phyloP scores from a whole-genome alignment of 2,113 vertebrate species.

The Hoplias malabaricus region DNA sequence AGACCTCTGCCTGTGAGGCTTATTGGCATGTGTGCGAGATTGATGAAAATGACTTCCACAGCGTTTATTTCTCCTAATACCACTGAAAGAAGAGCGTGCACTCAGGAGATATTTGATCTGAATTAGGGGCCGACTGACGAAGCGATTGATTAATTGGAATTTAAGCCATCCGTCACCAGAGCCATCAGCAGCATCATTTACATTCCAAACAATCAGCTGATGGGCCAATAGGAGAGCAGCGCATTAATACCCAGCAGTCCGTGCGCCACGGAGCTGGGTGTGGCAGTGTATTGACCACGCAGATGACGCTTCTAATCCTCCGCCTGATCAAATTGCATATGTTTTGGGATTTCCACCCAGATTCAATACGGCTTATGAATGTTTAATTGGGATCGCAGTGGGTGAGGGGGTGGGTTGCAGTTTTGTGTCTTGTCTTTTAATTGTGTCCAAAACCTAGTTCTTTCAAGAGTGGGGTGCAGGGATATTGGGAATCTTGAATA shows the following conservation, averaged over 20 bases:
- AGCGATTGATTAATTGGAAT: constrained; percentile 99
- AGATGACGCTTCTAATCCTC: constrained; percentile 78
- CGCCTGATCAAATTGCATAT: constrained; percentile 74
- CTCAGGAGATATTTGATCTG: constrained; percentile 96
- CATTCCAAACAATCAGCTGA: constrained; percentile 96
- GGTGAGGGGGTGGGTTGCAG: constrained; percentile 13
- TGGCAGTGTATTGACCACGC: constrained; percentile 78
- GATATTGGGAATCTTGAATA: too few relatives aligned
- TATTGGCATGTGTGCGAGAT: constrained; percentile 83
- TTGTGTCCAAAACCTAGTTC: neutral
- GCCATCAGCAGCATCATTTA: constrained; percentile 93
- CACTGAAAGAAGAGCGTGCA: constrained; percentile 80
- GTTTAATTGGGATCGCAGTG: constrained; percentile 67
- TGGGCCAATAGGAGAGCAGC: constrained; percentile 80
- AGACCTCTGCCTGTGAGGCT: constrained; percentile 69
- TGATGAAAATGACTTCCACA: constrained; percentile 90
- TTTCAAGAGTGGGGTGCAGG: too few relatives aligned
- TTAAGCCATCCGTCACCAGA: constrained; percentile 95
- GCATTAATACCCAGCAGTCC: constrained; percentile 87
- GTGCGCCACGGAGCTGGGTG: constrained; percentile 76
- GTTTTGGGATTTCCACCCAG: constrained; percentile 73
- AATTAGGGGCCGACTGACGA: constrained; percentile 96
- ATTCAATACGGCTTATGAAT: constrained; percentile 75
- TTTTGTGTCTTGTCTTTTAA: neutral
- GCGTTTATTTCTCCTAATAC: constrained; percentile 91